These are phyloP conservation scores for Acromyrmex charruanus DNA, from an alignment of 1,140 invertebrate genomes.

Conservation along the genomic window DNA sequence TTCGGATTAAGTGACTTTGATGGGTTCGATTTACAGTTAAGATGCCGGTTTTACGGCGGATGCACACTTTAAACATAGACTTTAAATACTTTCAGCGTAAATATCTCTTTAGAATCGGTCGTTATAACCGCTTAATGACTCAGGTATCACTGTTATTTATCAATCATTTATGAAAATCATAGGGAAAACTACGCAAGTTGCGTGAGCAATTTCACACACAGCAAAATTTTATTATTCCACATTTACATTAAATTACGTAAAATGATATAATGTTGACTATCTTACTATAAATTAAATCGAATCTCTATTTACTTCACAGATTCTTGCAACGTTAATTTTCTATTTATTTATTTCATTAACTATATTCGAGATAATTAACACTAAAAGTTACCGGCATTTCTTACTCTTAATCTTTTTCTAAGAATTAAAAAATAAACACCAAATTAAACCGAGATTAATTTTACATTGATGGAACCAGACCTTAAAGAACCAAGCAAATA, in stretches of 20 bases:
- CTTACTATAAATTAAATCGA: neutral
- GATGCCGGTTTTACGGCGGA: neutral
- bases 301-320: neutral
- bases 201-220: neutral
- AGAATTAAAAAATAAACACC: too few relatives aligned
- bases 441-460: too few relatives aligned
- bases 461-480: too few relatives aligned
- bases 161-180: conserved; percentile 2
- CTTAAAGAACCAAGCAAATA: too few relatives aligned
- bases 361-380: neutral
- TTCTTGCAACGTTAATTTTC: neutral
- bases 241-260: neutral
- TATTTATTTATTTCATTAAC: neutral
- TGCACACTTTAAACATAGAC: neutral
- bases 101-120: neutral
- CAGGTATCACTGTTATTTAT: neutral
- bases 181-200: neutral
- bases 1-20: conserved; percentile 2
- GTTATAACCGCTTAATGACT: neutral
- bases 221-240: neutral
- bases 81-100: conserved; percentile 16
- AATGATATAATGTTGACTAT: neutral
- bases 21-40: conserved; percentile 13
- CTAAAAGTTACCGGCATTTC: too few relatives aligned
- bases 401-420: too few relatives aligned